Conservation (phyloP, 2,797 vertebrate genomes). For the Ctenopoma multispine region DNA sequence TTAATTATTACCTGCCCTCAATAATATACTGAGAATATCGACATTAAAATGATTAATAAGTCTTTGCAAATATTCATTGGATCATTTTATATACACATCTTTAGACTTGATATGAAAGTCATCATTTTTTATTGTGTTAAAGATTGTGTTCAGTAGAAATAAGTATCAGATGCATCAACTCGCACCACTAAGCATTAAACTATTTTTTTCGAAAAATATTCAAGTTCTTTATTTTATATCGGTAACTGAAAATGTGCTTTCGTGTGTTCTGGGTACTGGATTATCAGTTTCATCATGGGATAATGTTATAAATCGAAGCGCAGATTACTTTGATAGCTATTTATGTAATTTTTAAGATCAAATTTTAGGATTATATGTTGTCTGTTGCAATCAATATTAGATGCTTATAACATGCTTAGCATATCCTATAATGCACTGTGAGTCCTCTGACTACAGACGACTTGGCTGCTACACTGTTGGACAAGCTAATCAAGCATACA, state of each 20-base stretch:
- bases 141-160: neutral
- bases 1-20: no score
- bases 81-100: no score
- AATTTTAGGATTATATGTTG: neutral
- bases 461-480: slow-evolving; percentile 37
- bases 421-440: neutral
- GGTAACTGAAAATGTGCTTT: no score
- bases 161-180: neutral
- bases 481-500: slow-evolving; percentile 53
- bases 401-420: slow-evolving; percentile 1
- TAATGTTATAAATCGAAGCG: neutral
- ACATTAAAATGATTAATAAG: no score
- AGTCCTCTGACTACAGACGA: slow-evolving; percentile 24
- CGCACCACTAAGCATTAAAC: neutral
- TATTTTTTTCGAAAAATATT: no score
- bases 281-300: neutral
- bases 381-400: neutral
- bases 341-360: neutral
- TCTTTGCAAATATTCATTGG: no score
- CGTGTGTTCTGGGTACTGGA: no score
- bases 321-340: neutral
- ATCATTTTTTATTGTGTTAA: neutral
- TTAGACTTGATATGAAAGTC: neutral
- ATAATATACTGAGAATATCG: no score
- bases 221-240: no score